A percentile compares a stretch with the other conserved stretches of the same genome.
These are phyloP conservation scores for Hozukius guyotensis DNA, from an alignment of 2,797 vertebrate species.

Conservation along the genomic window DNA sequence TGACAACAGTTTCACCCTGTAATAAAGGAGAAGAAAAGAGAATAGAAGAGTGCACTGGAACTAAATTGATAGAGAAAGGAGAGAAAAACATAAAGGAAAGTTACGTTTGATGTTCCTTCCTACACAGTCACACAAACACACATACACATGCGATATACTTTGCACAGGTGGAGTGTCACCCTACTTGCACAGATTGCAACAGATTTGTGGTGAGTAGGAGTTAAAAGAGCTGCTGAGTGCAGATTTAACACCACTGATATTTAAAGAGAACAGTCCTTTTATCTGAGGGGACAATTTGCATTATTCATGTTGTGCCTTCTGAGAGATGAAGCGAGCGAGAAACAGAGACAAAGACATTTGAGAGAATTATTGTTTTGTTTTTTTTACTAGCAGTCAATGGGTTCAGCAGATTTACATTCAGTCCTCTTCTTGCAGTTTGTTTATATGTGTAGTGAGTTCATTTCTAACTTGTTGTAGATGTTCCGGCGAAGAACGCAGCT, in stretches of 20 bases:
- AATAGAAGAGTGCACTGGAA: background rate
- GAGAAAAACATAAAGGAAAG: background rate
- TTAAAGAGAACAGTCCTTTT: conserved; percentile 78
- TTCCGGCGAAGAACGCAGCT: conserved; percentile 17
- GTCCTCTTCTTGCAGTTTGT: conserved; percentile 6
- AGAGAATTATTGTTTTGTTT: conserved; percentile 54
- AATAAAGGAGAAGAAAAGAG: background rate
- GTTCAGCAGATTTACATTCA: conserved; percentile 31
- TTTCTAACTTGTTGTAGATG: conserved; percentile 19
- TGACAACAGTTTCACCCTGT: conserved; percentile 44
- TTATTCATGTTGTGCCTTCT: conserved; percentile 78
- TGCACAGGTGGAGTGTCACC: conserved; percentile 66
- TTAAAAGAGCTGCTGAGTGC: conserved; percentile 81
- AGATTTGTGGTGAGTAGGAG: conserved; percentile 75
- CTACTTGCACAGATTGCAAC: conserved; percentile 76
- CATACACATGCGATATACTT: conserved; percentile 16
- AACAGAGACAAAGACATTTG: conserved; percentile 62
- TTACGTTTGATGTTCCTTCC: conserved; percentile 51
- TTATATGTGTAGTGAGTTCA: conserved; percentile 6
- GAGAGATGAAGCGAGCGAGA: conserved; percentile 59
- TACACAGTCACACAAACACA: conserved; percentile 21
- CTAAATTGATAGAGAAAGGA: conserved; percentile 14
- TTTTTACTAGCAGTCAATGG: conserved; percentile 35
- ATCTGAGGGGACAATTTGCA: conserved; percentile 80
- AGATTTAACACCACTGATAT: conserved; percentile 79